These are phyloP conservation scores for Oryzias woworae DNA, from an alignment of 2,113 vertebrate species.

Conservation along the genomic window DNA sequence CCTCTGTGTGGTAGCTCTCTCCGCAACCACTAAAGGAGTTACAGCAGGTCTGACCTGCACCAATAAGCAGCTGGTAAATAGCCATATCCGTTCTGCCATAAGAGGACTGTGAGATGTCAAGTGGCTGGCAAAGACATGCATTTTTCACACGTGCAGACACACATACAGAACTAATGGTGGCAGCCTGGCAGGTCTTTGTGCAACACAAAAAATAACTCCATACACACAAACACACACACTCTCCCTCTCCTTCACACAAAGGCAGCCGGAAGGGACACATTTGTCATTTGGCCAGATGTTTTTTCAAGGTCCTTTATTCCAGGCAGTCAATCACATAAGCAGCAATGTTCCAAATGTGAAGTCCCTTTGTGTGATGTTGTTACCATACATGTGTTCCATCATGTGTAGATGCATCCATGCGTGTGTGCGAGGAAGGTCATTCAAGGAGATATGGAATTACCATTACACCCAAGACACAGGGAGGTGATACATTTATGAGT, in stretches of 20 bases:
- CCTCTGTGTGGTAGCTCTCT: slow-evolving; percentile 29
- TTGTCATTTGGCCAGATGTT: slow-evolving; percentile 74
- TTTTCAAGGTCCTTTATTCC: slow-evolving; percentile 71
- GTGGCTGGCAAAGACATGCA: slow-evolving; percentile 56
- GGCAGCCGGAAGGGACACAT: slow-evolving; percentile 54
- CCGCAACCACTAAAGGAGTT: slow-evolving; percentile 47
- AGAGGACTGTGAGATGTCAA: slow-evolving; percentile 69
- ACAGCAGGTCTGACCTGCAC: slow-evolving; percentile 58
- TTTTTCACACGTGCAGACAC: slow-evolving; percentile 21
- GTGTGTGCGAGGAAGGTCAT: slow-evolving; percentile 47
- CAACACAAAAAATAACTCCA: slow-evolving; percentile 35
- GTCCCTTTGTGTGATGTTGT: slow-evolving; percentile 39
- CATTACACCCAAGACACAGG: slow-evolving; percentile 46
- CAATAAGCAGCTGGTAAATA: slow-evolving; percentile 68
- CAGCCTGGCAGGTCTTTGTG: slow-evolving; percentile 60
- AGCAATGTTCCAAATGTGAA: slow-evolving; percentile 63
- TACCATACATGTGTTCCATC: slow-evolving; percentile 16
- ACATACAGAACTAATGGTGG: slow-evolving; percentile 28
- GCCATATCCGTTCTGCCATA: slow-evolving; percentile 66
- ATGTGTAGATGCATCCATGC: slow-evolving; percentile 19
- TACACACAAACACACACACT: slow-evolving; percentile 10
- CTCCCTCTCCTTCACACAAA: slow-evolving; percentile 46
- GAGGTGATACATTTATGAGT: slow-evolving; percentile 54
- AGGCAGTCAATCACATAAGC: slow-evolving; percentile 67
- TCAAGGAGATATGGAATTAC: slow-evolving; percentile 59